Base-by-base conservation (phyloP, 2,888 invertebrate genomes). In the Apodemia duryi region DNA sequence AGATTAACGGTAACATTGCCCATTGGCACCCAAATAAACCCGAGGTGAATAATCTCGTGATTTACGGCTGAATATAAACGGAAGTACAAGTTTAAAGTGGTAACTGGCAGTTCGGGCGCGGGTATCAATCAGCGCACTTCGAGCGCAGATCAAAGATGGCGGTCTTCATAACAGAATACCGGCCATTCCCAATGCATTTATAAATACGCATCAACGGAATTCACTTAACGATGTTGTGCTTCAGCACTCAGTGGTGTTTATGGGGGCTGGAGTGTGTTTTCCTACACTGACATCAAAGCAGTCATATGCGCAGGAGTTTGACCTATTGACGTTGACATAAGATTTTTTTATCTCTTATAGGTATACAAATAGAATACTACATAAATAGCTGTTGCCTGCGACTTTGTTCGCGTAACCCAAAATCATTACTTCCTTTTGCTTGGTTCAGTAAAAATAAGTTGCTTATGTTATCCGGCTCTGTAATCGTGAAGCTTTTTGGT, bases 11-110 rank as follows among this genome's bases (percentile, higher is more conserved):
- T 13, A 46, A 46, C 46, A 46, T 46, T 46, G 13, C 46, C 46
- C 46, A 46, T 49, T 49, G 29, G 32, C 29, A 57, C 28, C 57
- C 57, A 57, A 32, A 57, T 57, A 32, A 32, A 49, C 11, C 57
- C 29, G 57, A 57, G 57, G 57, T 57, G 57, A 57, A 57, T 57
- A 57, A 57, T 57, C 57, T 32, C 11, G 54, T 54, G 57, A 57
- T 57, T 32, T 57, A 57, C 32, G 11, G 32, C 29, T 11, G 32
- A 29, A 57, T 57, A 57, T 57, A 57, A 57, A 57, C 57, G 57
- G 57, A 57, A 57, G 57, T 57, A 57, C 13, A 29, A 57, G 57
- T 6, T 49, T 49, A 32, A 29, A 57, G 57, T 54, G 28, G 54
- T 57, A 57, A 29, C 11, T 57, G n/a, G 46, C 32, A 57, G 54